Percentiles rank a stretch among this genome's conserved stretches.
Evolutionary conservation across 1,140 invertebrate species (phyloP).

Genomic region (Thaumatotibia leucotreta): DNA sequence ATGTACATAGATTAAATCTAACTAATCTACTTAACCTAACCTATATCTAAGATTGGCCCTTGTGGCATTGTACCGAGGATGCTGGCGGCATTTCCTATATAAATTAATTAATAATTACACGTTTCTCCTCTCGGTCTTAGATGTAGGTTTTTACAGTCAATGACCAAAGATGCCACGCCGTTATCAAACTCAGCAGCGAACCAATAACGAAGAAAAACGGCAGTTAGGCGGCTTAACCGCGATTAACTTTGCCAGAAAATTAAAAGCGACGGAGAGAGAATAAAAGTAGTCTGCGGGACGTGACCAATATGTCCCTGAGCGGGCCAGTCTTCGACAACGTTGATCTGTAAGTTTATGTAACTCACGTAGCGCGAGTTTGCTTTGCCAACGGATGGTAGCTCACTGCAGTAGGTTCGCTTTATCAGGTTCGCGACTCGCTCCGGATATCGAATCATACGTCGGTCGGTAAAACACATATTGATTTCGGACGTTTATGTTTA

Average conservation of each 20-base stretch:
- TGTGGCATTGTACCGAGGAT: no score
- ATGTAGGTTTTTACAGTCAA: background rate
- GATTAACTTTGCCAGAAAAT: constrained; percentile 46
- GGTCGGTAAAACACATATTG: constrained; percentile 40
- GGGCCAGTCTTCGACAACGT: constrained; percentile 29
- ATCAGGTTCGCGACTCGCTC: constrained; percentile 33
- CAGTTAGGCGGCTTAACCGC: constrained; percentile 27
- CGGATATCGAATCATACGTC: constrained; percentile 59
- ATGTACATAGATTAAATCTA: no score
- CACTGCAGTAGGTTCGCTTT: constrained; percentile 26
- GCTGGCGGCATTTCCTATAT: no score
- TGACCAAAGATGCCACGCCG: constrained; percentile 7
- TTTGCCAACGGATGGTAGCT: constrained; percentile 59
- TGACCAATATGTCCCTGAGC: constrained; percentile 55
- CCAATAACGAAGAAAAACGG: constrained; percentile 21
- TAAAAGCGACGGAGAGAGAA: constrained; percentile 49
- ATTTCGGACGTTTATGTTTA: constrained; percentile 16
- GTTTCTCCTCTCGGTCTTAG: no score
- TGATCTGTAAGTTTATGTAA: constrained; percentile 50
- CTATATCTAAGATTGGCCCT: no score
- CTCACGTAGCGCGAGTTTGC: constrained; percentile 59
- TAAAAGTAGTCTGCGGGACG: constrained; percentile 50
- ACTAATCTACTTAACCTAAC: no score
- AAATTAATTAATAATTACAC: no score
- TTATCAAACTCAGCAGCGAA: constrained; percentile 9